A percentile compares a stretch with the other conserved stretches of the same genome.
These are phyloP conservation scores for Hydrophis major DNA, from an alignment of 2,797 vertebrate species.

Conservation along the genomic window DNA sequence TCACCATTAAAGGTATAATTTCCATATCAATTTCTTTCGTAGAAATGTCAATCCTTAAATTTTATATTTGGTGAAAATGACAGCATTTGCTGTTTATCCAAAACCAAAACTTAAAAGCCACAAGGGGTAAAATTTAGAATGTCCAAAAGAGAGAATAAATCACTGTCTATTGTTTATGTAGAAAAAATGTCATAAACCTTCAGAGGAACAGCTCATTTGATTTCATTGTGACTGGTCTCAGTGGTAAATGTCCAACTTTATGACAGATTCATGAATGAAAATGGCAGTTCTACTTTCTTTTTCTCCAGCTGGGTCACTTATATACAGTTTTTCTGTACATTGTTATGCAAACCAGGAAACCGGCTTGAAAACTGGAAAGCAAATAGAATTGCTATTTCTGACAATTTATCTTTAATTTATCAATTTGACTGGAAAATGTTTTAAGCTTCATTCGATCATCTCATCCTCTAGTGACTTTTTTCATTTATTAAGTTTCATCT, in stretches of 20 bases:
- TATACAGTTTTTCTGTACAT: conserved; percentile 28
- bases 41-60: neutral
- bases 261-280: conserved; percentile 12
- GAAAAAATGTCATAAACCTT: neutral
- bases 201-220: neutral
- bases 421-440: neutral
- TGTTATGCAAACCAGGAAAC: conserved; percentile 29
- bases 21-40: neutral
- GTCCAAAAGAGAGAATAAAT: neutral
- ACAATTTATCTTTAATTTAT: neutral
- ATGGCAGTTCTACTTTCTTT: conserved; percentile 26
- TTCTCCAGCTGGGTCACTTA: conserved; percentile 14
- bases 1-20: neutral
- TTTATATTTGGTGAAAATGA: neutral
- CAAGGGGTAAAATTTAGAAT: neutral
- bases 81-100: neutral
- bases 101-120: neutral
- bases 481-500: neutral
- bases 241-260: neutral
- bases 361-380: neutral
- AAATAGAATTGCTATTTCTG: neutral
- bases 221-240: neutral
- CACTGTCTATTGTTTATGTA: neutral
- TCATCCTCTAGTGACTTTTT: neutral
- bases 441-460: neutral